phyloP scores from a whole-genome alignment of 2,113 vertebrate genomes.

The Stigmatopora nigra region DNA sequence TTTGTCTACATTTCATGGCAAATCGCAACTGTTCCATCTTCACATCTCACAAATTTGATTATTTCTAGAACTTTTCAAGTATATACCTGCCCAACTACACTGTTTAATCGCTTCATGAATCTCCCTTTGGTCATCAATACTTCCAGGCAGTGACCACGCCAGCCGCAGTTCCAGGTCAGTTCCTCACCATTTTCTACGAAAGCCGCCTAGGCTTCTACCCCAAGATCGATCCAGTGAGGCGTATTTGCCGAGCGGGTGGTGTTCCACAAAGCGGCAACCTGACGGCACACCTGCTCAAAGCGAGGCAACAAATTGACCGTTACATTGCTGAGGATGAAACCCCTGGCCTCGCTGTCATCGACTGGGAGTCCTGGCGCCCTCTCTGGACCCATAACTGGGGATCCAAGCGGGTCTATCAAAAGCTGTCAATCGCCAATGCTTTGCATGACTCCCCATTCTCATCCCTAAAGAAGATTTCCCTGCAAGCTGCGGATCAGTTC shows the following conservation, averaged over 20 bases:
- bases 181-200: constrained; percentile 80
- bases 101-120: background rate
- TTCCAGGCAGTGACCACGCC: constrained; percentile 69
- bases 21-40: background rate
- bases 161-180: constrained; percentile 60
- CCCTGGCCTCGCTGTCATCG: constrained; percentile 80
- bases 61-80: background rate
- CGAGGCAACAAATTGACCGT: constrained; percentile 63
- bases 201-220: constrained; percentile 83
- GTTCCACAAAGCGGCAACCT: constrained; percentile 74
- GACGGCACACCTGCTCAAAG: constrained; percentile 68
- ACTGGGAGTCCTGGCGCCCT: constrained; percentile 91
- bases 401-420: constrained; percentile 72
- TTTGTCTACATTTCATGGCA: background rate
- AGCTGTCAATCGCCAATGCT: constrained; percentile 50
- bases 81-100: background rate
- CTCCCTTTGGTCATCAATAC: background rate
- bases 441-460: constrained; percentile 33
- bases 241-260: constrained; percentile 57
- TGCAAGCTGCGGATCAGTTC: constrained; percentile 55
- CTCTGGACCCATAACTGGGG: constrained; percentile 80
- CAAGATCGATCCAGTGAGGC: constrained; percentile 55
- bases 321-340: constrained; percentile 64
- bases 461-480: constrained; percentile 9
- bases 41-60: background rate